Base-by-base conservation (phyloP, 1,140 invertebrate species). In the Zaprionus tsacasi region DNA sequence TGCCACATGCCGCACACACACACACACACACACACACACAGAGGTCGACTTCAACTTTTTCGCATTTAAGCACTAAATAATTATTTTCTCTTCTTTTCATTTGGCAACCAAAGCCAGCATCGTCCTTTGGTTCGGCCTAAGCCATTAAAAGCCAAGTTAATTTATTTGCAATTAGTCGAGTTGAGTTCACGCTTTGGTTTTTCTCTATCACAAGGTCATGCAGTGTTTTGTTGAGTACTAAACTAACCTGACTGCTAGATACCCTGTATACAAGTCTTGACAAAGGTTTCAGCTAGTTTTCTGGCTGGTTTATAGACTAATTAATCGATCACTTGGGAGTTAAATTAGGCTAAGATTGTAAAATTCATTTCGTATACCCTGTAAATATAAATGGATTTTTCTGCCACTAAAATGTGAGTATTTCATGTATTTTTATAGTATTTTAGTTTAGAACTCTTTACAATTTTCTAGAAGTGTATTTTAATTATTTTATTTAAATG, bases 121-220 rank as follows among this genome's bases (percentile, higher is more conserved):
- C 40, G 6, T 43, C n/a, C 6, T 7, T 12, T 48, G 45, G 17
- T 17, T 50, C 52, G 52, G 56, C 60, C 60, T 73, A 70, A 72
- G 75, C 70, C 65, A 78, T 77, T 80, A 69, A 69, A 79, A 71
- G 68, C 78, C 60, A 67, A 76, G 81, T 85, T 86, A 89, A 89
- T 89, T 89, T 89, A 89, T 89, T 89, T 89, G 85, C 85, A 89
- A 89, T 89, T 89, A 89, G 85, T 72, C 35, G 63, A 65, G 68
- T 56, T 43, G 15, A 57, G 35, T 57, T 76, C 68, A 65, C 54
- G 70, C 17, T 43, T 59, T 70, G n/a, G 38, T 35, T 48, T 58
- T 43, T 17, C 63, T 54, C 35, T 54, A 21, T 64, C 2, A 45
- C 50, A 50, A 52, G 43, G 30, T 72, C 15, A 11, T 10, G 7